phyloP scores from a whole-genome alignment of 1,140 invertebrate genomes.

The Bicyclus anynana region DNA sequence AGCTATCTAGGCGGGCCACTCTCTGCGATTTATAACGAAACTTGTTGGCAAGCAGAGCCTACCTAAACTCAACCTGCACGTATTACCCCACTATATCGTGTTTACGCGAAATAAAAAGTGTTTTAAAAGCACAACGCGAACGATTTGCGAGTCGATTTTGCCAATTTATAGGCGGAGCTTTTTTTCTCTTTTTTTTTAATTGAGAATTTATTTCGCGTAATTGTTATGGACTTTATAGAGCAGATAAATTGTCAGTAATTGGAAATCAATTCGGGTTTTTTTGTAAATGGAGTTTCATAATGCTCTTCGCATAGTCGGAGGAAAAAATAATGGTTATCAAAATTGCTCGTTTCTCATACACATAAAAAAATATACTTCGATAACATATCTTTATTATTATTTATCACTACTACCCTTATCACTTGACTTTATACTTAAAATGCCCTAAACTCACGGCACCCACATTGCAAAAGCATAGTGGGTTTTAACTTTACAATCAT shows the following conservation, averaged over 20 bases:
- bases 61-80: conserved; percentile 26
- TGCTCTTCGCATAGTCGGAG: too few species aligned
- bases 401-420: too few species aligned
- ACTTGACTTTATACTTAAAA: too few species aligned
- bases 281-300: neutral
- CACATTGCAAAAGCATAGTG: too few species aligned
- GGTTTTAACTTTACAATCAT: too few species aligned
- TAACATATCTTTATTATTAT: too few species aligned
- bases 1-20: conserved; percentile 37
- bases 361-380: too few species aligned
- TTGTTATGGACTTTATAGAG: neutral
- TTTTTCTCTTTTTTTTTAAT: neutral
- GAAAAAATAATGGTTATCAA: too few species aligned
- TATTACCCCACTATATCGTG: conserved; percentile 23
- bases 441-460: too few species aligned
- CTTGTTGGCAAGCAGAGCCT: conserved; percentile 33
- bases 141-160: conserved; percentile 21
- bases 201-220: conserved; percentile 1
- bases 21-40: conserved; percentile 38
- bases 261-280: neutral
- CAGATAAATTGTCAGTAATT: neutral
- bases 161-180: conserved; percentile 8
- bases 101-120: conserved; percentile 34
- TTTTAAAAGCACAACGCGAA: conserved; percentile 18
- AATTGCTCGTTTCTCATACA: too few species aligned